Base-by-base conservation (phyloP, 2,888 invertebrate genomes). In the Dynastes hyllus region DNA sequence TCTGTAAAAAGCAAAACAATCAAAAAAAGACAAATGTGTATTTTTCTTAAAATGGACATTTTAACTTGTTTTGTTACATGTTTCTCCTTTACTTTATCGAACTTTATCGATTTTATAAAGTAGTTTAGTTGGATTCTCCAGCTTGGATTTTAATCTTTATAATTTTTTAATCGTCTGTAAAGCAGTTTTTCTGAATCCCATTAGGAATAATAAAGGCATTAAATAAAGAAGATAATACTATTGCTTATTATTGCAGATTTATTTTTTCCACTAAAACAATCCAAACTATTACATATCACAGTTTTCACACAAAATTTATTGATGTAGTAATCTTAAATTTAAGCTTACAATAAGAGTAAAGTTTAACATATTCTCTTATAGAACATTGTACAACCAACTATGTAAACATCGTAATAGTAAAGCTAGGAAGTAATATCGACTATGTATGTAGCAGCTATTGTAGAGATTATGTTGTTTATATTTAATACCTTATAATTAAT, bases 281-380 rank as follows among this genome's bases (percentile, higher is more conserved):
- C 76, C 76, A 67, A 76, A 53, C 13, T 65, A 53, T 51, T 16
- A 29, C 76, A 76, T 66, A 67, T 76, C 67, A 76, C 66, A 76
- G 55, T 55, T 67, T 32, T 67, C 16, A 76, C 76, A 76, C 55
- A 66, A 40, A 76, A 76, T 67, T 51, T 53, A 67, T 67, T 53
- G 9, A 40, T 40, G n/a, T 71, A 51, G 40, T 8, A 16, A 58
- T 37, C 55, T 32, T 67, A 76, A 66, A 37, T 63, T 22, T 65
- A 71, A 58, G 16, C 13, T 70, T 70, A 11, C 5, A 66, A 37
- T 37, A 37, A 37, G 13, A 40, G 13, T 40, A 66, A 40, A 3
- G 40, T n/a, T 13, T 40, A 53, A 53, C 11, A 9, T 61, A 11
- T 29, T 61, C 8, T 61, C 9, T 61, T 2, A 61, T 61, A 61